Evolutionary conservation across 2,113 vertebrate species (phyloP), one percentile per base, ranked within the genome.

Genomic region (Ctenomys sociabilis): DNA sequence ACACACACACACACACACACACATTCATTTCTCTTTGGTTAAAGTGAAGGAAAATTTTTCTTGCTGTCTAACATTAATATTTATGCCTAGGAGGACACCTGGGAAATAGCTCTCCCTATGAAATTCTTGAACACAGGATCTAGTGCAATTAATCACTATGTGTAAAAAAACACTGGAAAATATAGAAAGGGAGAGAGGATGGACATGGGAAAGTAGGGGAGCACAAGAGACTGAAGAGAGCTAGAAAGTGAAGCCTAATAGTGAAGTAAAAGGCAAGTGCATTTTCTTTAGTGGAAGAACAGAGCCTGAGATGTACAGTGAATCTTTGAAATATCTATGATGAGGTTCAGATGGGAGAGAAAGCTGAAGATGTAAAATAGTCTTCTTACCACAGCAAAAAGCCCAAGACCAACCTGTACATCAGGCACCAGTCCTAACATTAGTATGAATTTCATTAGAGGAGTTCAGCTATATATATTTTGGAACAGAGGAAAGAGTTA

Each of bases 401-500:
- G 30, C 28, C 26, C 40, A 63, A 87, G 40, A 90, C 84, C 12
- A 66, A 28, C 35, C 22, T 68, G 21, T 72, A 86, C 45, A 77
- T 37, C 37, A 68, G 68, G 28, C 6, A 91, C 7, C 85, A 9
- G 40, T 91, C n/a, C 63, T 85, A 5, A 80, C 22, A 64, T 68
- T 78, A 14, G 45, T 68, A 59, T 91, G 32, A 75, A 45, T 72
- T 96, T 68, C 43, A 82, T 30, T 68, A 86, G 40, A 90, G 30
- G n/a, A 88, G 30, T 94, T 95, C 91, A 90, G 30, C 45, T 26
- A 57, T 85, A 61, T n/a, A 93, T 28, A 63, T 61, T 35, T 75
- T 49, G 21, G 9, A 61, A 21, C 70, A 92, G 9, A 94, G 6
- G 90, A 96, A 54, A 43, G 72, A 5, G 30, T 85, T 10, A 80